Evolutionary conservation across 2,888 invertebrate species (phyloP).

Genomic region (Caenorhabditis sp.): DNA sequence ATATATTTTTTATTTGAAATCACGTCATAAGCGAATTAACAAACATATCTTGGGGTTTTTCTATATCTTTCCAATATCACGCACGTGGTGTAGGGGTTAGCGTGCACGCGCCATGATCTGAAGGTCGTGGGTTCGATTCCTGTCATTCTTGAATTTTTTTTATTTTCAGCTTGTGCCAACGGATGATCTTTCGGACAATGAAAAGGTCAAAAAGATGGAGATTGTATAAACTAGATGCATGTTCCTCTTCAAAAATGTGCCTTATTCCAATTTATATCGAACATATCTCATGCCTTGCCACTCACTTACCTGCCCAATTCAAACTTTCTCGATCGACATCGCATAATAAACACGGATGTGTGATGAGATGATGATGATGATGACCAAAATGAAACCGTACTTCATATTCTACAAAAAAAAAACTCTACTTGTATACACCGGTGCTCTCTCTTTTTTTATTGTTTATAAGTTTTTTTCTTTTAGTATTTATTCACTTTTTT

Average conservation of each 20-base stretch:
- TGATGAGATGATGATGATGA: not conserved
- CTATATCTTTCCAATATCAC: too few species aligned
- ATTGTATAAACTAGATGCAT: constrained; percentile 20
- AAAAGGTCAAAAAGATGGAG: constrained; percentile 38
- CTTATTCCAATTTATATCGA: not conserved
- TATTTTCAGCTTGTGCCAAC: constrained; percentile 37
- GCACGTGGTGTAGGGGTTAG: not conserved
- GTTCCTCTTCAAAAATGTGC: not conserved
- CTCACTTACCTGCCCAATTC: not conserved
- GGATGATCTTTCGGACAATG: constrained; percentile 27
- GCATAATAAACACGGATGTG: not conserved
- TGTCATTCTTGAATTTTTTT: not conserved
- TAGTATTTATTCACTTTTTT: not conserved
- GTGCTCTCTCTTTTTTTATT: constrained; percentile 12
- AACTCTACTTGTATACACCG: constrained; percentile 29
- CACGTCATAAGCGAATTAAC: too few species aligned
- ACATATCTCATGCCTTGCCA: constrained; percentile 1
- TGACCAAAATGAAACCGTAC: not conserved
- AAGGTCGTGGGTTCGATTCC: not conserved
- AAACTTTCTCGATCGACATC: not conserved
- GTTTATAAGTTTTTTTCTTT: not conserved
- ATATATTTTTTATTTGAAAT: too few species aligned
- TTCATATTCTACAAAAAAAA: not conserved
- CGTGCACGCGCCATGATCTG: not conserved
- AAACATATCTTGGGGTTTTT: too few species aligned